Evolutionary conservation across 1,140 invertebrate genomes (phyloP).

Genomic region (Heliothis virescens): DNA sequence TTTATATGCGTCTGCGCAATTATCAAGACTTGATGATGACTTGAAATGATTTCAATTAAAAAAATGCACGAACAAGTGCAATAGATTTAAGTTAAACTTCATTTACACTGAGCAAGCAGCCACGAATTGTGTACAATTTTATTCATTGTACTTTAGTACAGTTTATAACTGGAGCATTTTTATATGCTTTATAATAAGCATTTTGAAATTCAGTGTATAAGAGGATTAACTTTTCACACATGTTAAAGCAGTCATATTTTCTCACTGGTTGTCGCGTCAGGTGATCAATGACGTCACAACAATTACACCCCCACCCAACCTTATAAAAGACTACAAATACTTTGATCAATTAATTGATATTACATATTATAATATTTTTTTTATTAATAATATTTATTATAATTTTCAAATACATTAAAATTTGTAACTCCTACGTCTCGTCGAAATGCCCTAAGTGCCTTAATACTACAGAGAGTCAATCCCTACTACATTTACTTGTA

Average conservation of each 20-base stretch:
- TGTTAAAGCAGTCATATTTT: too few relatives aligned
- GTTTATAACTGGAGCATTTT: too few relatives aligned
- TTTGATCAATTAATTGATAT: slow-evolving; percentile 56
- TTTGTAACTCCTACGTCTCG: slow-evolving; percentile 56
- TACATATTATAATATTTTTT: slow-evolving; percentile 34
- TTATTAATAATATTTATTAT: slow-evolving; percentile 29
- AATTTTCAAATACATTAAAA: slow-evolving; percentile 49
- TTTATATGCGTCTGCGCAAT: not conserved
- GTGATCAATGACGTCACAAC: not conserved
- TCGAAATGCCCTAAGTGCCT: slow-evolving; percentile 56
- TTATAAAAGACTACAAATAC: slow-evolving; percentile 67
- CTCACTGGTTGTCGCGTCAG: not conserved
- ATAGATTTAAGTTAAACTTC: too few relatives aligned
- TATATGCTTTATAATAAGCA: too few relatives aligned
- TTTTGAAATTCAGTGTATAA: too few relatives aligned
- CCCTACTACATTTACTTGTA: slow-evolving; percentile 53
- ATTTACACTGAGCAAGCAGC: too few relatives aligned
- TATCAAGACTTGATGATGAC: too few relatives aligned
- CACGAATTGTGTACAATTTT: too few relatives aligned
- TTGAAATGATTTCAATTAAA: too few relatives aligned
- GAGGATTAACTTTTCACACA: too few relatives aligned
- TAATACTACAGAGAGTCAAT: slow-evolving; percentile 64
- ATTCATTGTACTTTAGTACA: too few relatives aligned
- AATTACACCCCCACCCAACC: slow-evolving; percentile 49
- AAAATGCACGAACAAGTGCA: too few relatives aligned